A percentile compares a stretch with the other conserved stretches of the same genome.
phyloP scores from a whole-genome alignment of 2,888 invertebrate species.

The Sceliomorpha sp. region DNA sequence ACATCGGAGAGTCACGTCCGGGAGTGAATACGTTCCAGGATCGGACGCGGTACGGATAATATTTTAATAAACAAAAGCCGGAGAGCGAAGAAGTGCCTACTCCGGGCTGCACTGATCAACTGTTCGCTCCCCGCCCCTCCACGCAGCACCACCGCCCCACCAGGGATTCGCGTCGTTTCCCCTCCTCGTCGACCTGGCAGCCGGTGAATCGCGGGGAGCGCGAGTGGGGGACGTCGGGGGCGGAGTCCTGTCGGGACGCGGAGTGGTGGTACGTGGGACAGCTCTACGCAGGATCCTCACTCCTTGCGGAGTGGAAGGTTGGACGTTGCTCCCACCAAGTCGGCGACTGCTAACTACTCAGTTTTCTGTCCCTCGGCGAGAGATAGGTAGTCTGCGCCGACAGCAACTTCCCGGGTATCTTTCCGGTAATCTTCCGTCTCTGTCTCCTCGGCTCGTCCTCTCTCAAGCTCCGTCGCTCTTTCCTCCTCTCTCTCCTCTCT shows the following conservation, averaged over 20 bases:
- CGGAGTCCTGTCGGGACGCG: constrained; percentile 41
- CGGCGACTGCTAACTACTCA: constrained; percentile 8
- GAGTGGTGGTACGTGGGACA: constrained; percentile 54
- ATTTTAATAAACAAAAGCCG: constrained; percentile 80
- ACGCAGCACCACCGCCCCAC: constrained; percentile 70
- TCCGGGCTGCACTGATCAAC: constrained; percentile 80
- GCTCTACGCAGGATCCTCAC: constrained; percentile 7
- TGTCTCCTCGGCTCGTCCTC: too few relatives aligned
- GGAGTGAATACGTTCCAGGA: constrained; percentile 59
- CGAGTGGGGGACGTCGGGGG: constrained; percentile 52
- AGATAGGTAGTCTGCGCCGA: constrained; percentile 33
- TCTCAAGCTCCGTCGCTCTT: constrained; percentile 11
- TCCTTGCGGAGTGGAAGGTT: constrained; percentile 20
- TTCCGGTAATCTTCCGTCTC: constrained; percentile 73
- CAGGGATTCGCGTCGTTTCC: constrained; percentile 40
- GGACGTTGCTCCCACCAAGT: too few relatives aligned
- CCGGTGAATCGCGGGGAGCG: constrained; percentile 49
- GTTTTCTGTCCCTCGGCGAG: constrained; percentile 4
- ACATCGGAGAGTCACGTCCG: constrained; percentile 35
- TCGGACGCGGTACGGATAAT: constrained; percentile 71
- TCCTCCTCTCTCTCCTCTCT: constrained; percentile 21
- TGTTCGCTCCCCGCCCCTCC: constrained; percentile 79
- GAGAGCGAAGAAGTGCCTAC: constrained; percentile 80
- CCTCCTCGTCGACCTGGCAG: constrained; percentile 48
- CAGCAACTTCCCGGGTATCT: constrained; percentile 74